Base-by-base conservation (phyloP, 2,888 invertebrate species). In the Syrista parreyssii region DNA sequence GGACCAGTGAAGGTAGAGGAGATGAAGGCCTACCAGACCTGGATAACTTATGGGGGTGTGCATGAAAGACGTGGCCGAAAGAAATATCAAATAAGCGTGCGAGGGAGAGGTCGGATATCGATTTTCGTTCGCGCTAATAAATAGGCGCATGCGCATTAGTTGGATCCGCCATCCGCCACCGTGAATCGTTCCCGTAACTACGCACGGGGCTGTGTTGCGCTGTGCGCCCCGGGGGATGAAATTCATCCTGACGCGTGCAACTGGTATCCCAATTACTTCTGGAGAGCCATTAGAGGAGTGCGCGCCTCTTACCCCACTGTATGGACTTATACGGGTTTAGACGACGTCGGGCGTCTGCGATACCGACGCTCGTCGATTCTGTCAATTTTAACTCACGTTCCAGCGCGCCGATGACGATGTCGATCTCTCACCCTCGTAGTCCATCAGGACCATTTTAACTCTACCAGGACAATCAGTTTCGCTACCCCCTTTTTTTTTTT, bases 111-210 rank as follows among this genome's bases (percentile, higher is more conserved):
- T 79, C 83, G 84, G 83, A 88, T 87, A 89, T 89, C 88, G 88
- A 89, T 89, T 89, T 89, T 88, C 85, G 85, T 85, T 89, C 88
- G 86, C 85, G 87, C 86, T 89, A 88, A 89, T 89, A 88, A 89
- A 88, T 87, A 88, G 83, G 86, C 89, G 88, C 88, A 89, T 87
- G 88, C 88, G 88, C 87, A 79, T 82, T 81, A 79, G 36, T 79
- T 79, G 23, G 12, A 31, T 71, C 71, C 71, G 55, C 40, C 40
- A 30, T 12, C 31, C 11, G 71, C 31, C 32, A 71, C 31, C 71
- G 71, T 31, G 71, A 71, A 71, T 32, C 71, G 31, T 30, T 30
- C 31, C 71, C 71, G 71, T 71, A 71, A 31, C 71, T 71, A 71
- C 71, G 68, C 78, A 33, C 68, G 68, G 72, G 76, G 36, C 68